Conservation (phyloP, 2,888 invertebrate species). For the Trachelus stipa region DNA sequence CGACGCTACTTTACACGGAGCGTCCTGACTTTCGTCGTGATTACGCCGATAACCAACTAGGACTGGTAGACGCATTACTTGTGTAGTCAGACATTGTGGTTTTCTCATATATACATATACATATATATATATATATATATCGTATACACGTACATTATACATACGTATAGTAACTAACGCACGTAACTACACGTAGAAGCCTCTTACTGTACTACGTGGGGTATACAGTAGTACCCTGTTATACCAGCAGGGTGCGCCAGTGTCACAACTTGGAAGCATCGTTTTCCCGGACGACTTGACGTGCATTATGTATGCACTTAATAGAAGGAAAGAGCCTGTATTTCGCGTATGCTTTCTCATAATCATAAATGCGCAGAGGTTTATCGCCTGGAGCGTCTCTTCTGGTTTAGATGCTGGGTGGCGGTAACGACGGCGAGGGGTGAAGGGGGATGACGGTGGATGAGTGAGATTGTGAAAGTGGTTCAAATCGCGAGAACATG, state of each 20-base stretch:
- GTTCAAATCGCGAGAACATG: not conserved
- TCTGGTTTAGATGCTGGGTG: not conserved
- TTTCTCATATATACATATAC: not conserved
- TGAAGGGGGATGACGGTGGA: not conserved
- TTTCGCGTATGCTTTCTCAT: not conserved
- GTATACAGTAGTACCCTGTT: no score
- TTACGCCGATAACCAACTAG: not conserved
- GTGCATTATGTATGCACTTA: not conserved
- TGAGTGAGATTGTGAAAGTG: not conserved
- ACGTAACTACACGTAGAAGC: not conserved
- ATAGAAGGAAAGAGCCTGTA: not conserved
- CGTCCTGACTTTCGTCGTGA: not conserved
- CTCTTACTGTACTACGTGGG: not conserved
- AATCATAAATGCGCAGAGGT: not conserved
- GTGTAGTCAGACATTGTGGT: not conserved
- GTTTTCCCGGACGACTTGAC: not conserved
- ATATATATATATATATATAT: no score
- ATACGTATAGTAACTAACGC: not conserved
- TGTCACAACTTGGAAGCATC: not conserved
- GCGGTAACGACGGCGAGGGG: not conserved
- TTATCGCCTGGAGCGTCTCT: slow-evolving; percentile 3
- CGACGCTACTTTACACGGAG: not conserved
- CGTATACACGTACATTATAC: no score
- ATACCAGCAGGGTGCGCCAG: not conserved
- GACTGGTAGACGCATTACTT: not conserved